Percentiles rank a stretch among this genome's conserved stretches.
phyloP scores from a whole-genome alignment of 2,888 invertebrate species.

The Drosophila glabriapex region DNA sequence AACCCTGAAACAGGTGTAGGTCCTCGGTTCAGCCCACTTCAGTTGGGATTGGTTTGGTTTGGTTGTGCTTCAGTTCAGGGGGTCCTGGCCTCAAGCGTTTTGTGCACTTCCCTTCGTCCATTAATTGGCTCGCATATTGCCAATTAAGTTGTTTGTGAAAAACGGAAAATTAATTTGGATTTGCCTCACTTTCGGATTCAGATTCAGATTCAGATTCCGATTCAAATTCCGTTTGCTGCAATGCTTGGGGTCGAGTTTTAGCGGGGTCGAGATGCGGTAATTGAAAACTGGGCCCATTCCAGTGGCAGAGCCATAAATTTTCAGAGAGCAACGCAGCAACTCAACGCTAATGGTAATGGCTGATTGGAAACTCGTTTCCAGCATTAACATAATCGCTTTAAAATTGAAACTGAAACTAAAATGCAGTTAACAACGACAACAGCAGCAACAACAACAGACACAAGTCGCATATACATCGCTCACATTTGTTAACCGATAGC shows the following conservation, averaged over 20 bases:
- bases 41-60: not conserved
- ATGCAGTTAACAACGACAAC: slow-evolving; percentile 65
- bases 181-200: slow-evolving; percentile 50
- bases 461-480: slow-evolving; percentile 29
- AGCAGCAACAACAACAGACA: slow-evolving; percentile 10
- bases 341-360: slow-evolving; percentile 69
- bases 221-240: slow-evolving; percentile 24
- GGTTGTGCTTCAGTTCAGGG: slow-evolving; percentile 4
- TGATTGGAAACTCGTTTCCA: slow-evolving; percentile 76
- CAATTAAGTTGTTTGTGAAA: slow-evolving; percentile 71
- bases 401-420: slow-evolving; percentile 77
- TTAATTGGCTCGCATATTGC: slow-evolving; percentile 77
- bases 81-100: slow-evolving; percentile 47
- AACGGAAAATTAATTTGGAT: slow-evolving; percentile 78
- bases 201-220: slow-evolving; percentile 33
- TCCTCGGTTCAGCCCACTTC: not conserved
- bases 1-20: not conserved
- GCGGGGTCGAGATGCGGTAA: slow-evolving; percentile 68
- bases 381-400: slow-evolving; percentile 80
- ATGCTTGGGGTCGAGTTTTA: slow-evolving; percentile 24
- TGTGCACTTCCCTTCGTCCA: slow-evolving; percentile 48
- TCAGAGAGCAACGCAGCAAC: slow-evolving; percentile 50
- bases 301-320: slow-evolving; percentile 66
- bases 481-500: slow-evolving; percentile 54
- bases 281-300: slow-evolving; percentile 69